Percentiles rank a stretch among this genome's conserved stretches.
Conservation (phyloP, 1,140 invertebrate species). For the Lethrus apterus region DNA sequence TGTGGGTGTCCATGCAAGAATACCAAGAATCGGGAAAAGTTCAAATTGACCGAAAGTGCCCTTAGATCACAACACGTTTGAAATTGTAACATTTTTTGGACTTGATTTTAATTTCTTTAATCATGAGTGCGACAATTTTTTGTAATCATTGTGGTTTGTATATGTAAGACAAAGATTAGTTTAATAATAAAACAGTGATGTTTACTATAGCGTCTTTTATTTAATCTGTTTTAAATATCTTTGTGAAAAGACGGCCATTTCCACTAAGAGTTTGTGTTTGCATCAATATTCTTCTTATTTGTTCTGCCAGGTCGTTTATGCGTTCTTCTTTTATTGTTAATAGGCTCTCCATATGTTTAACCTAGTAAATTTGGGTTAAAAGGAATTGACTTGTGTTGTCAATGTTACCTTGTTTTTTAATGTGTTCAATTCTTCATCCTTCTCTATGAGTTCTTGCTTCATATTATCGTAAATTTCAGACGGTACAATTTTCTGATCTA, state of each 20-base stretch:
- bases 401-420: constrained; percentile 41
- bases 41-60: constrained; percentile 89
- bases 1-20: constrained; percentile 96
- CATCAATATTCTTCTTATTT: constrained; percentile 18
- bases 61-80: constrained; percentile 48
- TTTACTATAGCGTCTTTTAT: no score
- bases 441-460: constrained; percentile 44
- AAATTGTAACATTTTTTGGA: no score
- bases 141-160: no score
- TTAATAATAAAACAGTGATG: no score
- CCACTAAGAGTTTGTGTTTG: not conserved
- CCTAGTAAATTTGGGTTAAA: constrained; percentile 23
- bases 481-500: constrained; percentile 48
- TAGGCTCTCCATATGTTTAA: constrained; percentile 48
- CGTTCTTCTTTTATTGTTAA: constrained; percentile 49
- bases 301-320: constrained; percentile 46
- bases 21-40: constrained; percentile 91
- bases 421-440: constrained; percentile 41
- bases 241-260: constrained; percentile 1
- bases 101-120: no score
- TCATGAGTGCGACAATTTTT: no score
- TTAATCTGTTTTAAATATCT: no score
- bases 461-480: constrained; percentile 45
- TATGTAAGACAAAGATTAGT: no score
- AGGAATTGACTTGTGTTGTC: no score